Percentiles rank a stretch among this genome's conserved stretches.
Evolutionary conservation across 2,113 vertebrate species (phyloP).

Genomic region (Xenus cinereus): DNA sequence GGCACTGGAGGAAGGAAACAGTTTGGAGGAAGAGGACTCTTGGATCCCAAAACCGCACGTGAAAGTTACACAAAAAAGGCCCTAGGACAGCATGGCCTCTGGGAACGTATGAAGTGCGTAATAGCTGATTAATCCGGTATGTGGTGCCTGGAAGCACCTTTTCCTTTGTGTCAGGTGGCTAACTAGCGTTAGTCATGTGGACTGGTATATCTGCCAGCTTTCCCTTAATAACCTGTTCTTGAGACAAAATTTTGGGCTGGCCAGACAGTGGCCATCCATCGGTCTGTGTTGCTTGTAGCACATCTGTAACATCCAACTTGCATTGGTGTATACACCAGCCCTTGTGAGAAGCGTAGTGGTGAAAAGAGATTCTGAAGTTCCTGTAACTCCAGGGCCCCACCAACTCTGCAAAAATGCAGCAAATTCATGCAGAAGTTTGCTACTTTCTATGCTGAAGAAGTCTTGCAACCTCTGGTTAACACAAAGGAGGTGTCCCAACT

Average conservation of each 20-base stretch:
- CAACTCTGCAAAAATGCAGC: not conserved
- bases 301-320: not conserved
- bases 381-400: not conserved
- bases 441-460: not conserved
- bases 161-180: not conserved
- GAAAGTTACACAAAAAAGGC: not conserved
- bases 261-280: too few relatives aligned
- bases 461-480: not conserved
- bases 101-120: not conserved
- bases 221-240: not conserved
- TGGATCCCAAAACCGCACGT: not conserved
- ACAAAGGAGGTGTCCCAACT: not conserved
- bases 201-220: not conserved
- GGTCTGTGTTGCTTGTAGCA: not conserved
- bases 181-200: not conserved
- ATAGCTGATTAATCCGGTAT: not conserved
- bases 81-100: not conserved
- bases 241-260: not conserved
- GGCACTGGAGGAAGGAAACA: not conserved
- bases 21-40: not conserved
- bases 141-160: not conserved
- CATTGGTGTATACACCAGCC: not conserved
- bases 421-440: not conserved
- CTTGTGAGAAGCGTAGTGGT: not conserved
- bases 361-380: not conserved